Evolutionary conservation across 2,888 invertebrate genomes (phyloP), one percentile per base, ranked within the genome.

Genomic region (Aelia acuminata): DNA sequence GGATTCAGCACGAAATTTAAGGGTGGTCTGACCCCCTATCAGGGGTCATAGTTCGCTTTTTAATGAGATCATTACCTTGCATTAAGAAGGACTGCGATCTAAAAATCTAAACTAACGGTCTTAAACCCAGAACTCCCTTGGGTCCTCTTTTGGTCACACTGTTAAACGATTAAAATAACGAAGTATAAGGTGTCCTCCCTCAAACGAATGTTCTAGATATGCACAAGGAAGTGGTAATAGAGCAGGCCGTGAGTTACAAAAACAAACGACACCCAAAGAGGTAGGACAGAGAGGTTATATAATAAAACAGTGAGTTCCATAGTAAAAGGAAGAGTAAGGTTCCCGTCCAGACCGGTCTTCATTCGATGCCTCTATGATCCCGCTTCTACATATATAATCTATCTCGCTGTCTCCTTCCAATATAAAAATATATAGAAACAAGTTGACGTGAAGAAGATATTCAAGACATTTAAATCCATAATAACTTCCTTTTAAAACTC

Each of bases 231-330:
- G n/a, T 80, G 18, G 80, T 3, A 43, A n/a, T 80, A 80, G 11
- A 80, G 20, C 13, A 75, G 75, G 39, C 22, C 43, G 10, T 43
- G 43, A 11, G 4, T 7, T 43, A 70, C 35, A 70, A 70, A 70
- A 70, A 70, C 18, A 70, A 31, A 70, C 1, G 31, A 70, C 20
- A 1, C n/a, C 63, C 63, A 70, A 70, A 70, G 63, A 80, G 43
- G 80, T 35, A 80, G 75, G 75, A 80, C n/a, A 80, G 80, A 39
- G 80, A 31, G 63, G 63, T n/a, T n/a, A n/a, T n/a, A 63, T 63
- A 63, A 63, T 63, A 63, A 63, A 80, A 39, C 43, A 11, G 43
- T 18, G 75, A 75, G 43, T 80, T 20, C 80, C n/a, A 80, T 80
- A 5, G 3, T 43, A 80, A 80, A 80, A 80, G 80, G 80, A 80